A percentile compares a stretch with the other conserved stretches of the same genome.
phyloP scores from a whole-genome alignment of 2,888 invertebrate genomes.

The Hydriomena furcata region DNA sequence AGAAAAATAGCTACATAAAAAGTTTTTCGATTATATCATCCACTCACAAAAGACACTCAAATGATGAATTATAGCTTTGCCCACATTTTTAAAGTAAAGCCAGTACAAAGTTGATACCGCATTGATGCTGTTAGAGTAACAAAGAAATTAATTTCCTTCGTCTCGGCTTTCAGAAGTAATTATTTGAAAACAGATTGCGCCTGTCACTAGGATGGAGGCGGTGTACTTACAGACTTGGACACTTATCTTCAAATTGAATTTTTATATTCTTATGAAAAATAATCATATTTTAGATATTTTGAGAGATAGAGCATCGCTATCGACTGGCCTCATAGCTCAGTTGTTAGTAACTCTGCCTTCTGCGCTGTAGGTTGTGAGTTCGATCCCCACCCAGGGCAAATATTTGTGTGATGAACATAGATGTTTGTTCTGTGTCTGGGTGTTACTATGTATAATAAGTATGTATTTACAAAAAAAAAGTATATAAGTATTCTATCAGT shows the following conservation, averaged over 20 bases:
- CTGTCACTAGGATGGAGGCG: conserved; percentile 60
- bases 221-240: conserved; percentile 49
- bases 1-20: conserved; percentile 1
- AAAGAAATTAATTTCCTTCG: conserved; percentile 74
- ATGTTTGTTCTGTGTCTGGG: too few species aligned
- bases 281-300: background rate
- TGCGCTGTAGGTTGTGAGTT: too few species aligned
- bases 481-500: too few species aligned
- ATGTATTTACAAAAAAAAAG: too few species aligned
- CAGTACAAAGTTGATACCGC: conserved; percentile 42
- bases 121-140: conserved; percentile 63
- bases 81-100: conserved; percentile 30
- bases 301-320: background rate
- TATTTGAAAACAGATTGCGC: conserved; percentile 78
- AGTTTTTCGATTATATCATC: conserved; percentile 1
- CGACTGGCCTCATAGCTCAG: too few species aligned
- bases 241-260: conserved; percentile 12
- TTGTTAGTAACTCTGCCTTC: too few species aligned
- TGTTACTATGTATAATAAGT: too few species aligned
- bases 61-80: conserved; percentile 29
- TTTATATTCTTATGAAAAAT: conserved; percentile 11
- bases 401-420: too few species aligned
- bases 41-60: conserved; percentile 17
- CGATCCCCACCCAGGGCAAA: too few species aligned
- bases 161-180: conserved; percentile 76